Conservation (phyloP, 2,797 vertebrate genomes). For the Acrossocheilus wenchowensis region DNA sequence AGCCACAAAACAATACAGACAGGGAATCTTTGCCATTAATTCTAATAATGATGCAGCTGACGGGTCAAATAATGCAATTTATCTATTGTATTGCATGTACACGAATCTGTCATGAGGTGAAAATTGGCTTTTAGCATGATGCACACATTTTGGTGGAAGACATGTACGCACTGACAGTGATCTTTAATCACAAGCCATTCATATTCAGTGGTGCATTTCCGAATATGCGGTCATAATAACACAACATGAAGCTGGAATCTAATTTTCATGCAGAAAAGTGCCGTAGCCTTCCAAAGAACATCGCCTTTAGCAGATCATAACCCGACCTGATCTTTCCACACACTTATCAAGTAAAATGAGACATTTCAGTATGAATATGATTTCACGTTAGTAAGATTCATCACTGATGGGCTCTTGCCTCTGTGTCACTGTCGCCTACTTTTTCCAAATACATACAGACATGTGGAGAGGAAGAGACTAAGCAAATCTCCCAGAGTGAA, state of each 20-base stretch:
- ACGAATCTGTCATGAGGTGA: conserved; percentile 45
- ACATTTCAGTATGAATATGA: conserved; percentile 21
- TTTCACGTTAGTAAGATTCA: not conserved
- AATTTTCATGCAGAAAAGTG: conserved; percentile 34
- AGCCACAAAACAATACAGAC: conserved; percentile 60
- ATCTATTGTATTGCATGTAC: conserved; percentile 40
- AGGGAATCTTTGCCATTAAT: conserved; percentile 64
- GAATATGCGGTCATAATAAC: not conserved
- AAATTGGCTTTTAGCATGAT: conserved; percentile 44
- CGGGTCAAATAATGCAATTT: conserved; percentile 50
- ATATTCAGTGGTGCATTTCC: conserved; percentile 16
- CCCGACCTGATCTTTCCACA: conserved; percentile 26
- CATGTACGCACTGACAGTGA: conserved; percentile 8
- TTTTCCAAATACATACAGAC: conserved; percentile 12
- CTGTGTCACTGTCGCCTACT: conserved; percentile 2
- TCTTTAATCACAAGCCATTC: conserved; percentile 43
- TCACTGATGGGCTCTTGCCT: not conserved
- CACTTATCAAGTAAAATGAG: conserved; percentile 33
- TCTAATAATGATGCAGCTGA: conserved; percentile 56
- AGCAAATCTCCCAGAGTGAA: conserved; percentile 38
- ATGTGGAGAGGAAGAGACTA: conserved; percentile 29
- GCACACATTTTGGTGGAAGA: conserved; percentile 7
- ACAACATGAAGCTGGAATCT: conserved; percentile 10
- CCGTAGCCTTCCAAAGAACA: not conserved
- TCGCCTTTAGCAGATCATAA: conserved; percentile 24